phyloP scores from a whole-genome alignment of 2,888 invertebrate species.

The Aspidiotus rigidus region DNA sequence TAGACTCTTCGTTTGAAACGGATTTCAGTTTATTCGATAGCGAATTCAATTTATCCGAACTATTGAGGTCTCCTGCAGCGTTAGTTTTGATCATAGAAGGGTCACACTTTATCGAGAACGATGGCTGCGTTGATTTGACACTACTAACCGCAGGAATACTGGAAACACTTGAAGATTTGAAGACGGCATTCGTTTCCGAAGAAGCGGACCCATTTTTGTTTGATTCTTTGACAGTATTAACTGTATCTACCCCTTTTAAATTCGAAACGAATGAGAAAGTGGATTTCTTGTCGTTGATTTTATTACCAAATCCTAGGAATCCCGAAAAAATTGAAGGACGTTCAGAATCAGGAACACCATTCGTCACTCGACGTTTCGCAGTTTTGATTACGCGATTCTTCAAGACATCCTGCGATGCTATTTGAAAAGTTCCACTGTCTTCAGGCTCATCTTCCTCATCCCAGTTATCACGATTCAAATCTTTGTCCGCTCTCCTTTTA shows the following conservation, averaged over 20 bases:
- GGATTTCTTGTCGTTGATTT: conserved; percentile 14
- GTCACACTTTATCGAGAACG: neutral
- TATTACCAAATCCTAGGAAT: conserved; percentile 36
- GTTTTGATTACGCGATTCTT: conserved; percentile 68
- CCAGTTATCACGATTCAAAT: conserved; percentile 79
- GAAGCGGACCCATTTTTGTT: neutral
- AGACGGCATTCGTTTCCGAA: neutral
- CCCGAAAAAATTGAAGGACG: conserved; percentile 36
- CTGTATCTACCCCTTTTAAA: conserved; percentile 19
- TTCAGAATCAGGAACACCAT: conserved; percentile 27
- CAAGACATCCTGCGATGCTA: conserved; percentile 52
- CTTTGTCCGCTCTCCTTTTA: conserved; percentile 64
- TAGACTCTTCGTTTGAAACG: neutral
- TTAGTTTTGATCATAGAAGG: neutral
- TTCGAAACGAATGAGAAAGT: conserved; percentile 36
- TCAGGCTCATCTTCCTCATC: conserved; percentile 48
- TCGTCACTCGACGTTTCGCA: conserved; percentile 45
- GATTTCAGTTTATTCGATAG: conserved; percentile 19
- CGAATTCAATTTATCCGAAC: conserved; percentile 6
- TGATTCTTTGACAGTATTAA: neutral
- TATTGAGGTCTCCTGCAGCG: neutral
- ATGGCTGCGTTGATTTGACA: neutral
- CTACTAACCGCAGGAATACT: neutral
- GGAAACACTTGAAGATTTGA: neutral
- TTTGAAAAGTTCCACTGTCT: conserved; percentile 40